Base-by-base conservation (phyloP, 2,113 vertebrate species). In the Lophochroa leadbeateri region DNA sequence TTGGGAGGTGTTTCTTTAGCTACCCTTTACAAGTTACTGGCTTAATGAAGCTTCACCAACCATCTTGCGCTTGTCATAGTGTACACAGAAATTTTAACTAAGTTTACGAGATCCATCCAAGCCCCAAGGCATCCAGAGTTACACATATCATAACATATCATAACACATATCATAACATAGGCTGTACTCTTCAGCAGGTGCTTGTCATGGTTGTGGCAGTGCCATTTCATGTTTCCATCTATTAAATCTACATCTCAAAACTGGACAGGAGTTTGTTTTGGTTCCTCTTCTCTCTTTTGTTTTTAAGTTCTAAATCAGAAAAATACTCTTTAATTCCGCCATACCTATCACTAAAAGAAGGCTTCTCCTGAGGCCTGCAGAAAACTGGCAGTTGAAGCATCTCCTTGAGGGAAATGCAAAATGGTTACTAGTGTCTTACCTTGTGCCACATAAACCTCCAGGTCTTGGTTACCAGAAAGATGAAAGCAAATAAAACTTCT, bases 181-280 rank as follows among this genome's bases (percentile, higher is more conserved):
- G 17, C 24, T 60, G 0, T 29, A 44, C 41, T 57, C 44, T 70
- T 65, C 57, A 79, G 17, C 0, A 0, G 11, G 19, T 85, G 15
- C 23, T 37, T 71, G 6, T 53, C 17, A 12, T 28, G n/a, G 17
- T 55, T 79, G 52, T 67, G 35, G 27, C 47, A 64, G 23, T 89
- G 11, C 41, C 37, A 44, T 67, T 82, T 93, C 31, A 25, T 63
- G 31, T 43, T 82, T 78, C 67, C 11, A 13, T 43, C n/a, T 57
- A 10, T 35, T 78, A 46, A 74, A 78, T 65, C 49, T 87, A 2
- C 21, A 14, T 82, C 69, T 75, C 87, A 70, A 78, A 91, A 67
- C 12, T 52, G 21, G 13, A 33, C 19, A n/a, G 17, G 25, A 63
- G 31, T 63, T 78, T 75, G 41, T 12, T 88, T 67, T 58, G 9